These are phyloP conservation scores for Lepus oiostolus DNA, from an alignment of 2,797 vertebrate species.

Conservation along the genomic window DNA sequence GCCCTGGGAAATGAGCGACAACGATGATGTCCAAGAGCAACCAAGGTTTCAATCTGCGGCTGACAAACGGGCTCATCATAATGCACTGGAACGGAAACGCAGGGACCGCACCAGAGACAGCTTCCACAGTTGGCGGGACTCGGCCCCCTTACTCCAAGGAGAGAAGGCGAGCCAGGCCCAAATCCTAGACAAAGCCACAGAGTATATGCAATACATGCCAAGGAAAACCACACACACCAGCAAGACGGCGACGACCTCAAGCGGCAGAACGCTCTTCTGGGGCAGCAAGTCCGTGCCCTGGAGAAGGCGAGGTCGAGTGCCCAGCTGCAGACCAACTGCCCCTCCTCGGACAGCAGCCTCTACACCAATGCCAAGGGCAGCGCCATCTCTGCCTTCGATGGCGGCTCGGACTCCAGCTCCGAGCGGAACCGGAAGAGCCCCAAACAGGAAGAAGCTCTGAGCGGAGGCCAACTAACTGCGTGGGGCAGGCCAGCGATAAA, in stretches of 20 bases:
- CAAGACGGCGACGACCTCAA: conserved; percentile 98
- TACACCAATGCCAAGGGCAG: conserved; percentile 90
- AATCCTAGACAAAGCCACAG: conserved; percentile 99
- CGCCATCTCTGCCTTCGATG: conserved; percentile 90
- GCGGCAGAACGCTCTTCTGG: conserved; percentile 96
- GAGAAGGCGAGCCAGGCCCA: conserved; percentile 96
- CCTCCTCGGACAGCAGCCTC: conserved; percentile 94
- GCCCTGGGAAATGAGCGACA: too few species aligned
- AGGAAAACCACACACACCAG: conserved; percentile 98
- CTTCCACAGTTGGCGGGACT: background rate
- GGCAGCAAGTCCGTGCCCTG: conserved; percentile 98
- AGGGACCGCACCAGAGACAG: background rate
- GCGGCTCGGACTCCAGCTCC: conserved; percentile 93
- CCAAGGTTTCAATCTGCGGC: too few species aligned
- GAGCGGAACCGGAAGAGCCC: conserved; percentile 95
- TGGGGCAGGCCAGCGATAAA: conserved; percentile 85
- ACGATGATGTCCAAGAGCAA: too few species aligned
- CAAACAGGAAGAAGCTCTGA: conserved; percentile 94
- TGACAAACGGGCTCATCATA: background rate
- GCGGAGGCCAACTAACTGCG: conserved; percentile 95
- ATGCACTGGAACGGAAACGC: background rate
- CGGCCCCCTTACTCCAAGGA: background rate
- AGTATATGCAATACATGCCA: conserved; percentile 99
- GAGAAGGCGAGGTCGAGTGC: conserved; percentile 96
- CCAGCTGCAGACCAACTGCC: conserved; percentile 95